Percentiles rank a stretch among this genome's conserved stretches.
These are phyloP conservation scores for Austrolebias charrua DNA, from an alignment of 2,797 vertebrate genomes.

Conservation along the genomic window DNA sequence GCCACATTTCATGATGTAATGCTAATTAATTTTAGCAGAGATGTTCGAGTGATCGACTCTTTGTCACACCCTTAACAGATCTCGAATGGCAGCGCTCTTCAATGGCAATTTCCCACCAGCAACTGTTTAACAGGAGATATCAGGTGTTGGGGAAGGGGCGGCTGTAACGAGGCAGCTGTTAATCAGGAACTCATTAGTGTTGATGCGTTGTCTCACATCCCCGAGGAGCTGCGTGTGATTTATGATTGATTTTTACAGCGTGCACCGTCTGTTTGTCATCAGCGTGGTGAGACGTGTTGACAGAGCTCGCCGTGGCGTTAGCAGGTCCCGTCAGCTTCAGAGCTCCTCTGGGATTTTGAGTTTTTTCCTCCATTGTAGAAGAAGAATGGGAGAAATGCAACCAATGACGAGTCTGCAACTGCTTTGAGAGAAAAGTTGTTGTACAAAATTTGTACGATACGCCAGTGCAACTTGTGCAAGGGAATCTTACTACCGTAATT, in stretches of 20 bases:
- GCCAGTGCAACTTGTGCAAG: too few relatives aligned
- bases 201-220: slow-evolving; percentile 29
- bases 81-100: slow-evolving; percentile 31
- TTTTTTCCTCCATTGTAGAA: too few relatives aligned
- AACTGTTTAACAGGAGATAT: slow-evolving; percentile 48
- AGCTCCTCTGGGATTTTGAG: too few relatives aligned
- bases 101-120: slow-evolving; percentile 66
- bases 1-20: slow-evolving; percentile 61
- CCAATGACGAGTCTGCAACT: too few relatives aligned
- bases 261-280: slow-evolving; percentile 13
- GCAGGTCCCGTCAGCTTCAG: slow-evolving; percentile 1
- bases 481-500: too few relatives aligned
- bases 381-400: too few relatives aligned
- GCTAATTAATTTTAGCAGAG: slow-evolving; percentile 69
- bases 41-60: slow-evolving; percentile 62
- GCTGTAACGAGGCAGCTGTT: slow-evolving; percentile 43
- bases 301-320: slow-evolving; percentile 29
- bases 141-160: slow-evolving; percentile 39
- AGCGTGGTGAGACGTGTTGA: slow-evolving; percentile 2
- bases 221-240: slow-evolving; percentile 43
- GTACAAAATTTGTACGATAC: too few relatives aligned
- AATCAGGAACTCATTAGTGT: slow-evolving; percentile 56
- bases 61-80: slow-evolving; percentile 60
- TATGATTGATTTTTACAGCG: slow-evolving; percentile 21
- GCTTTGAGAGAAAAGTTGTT: too few relatives aligned